These are phyloP conservation scores for Euplexia lucipara DNA, from an alignment of 2,888 invertebrate genomes.

Conservation along the genomic window DNA sequence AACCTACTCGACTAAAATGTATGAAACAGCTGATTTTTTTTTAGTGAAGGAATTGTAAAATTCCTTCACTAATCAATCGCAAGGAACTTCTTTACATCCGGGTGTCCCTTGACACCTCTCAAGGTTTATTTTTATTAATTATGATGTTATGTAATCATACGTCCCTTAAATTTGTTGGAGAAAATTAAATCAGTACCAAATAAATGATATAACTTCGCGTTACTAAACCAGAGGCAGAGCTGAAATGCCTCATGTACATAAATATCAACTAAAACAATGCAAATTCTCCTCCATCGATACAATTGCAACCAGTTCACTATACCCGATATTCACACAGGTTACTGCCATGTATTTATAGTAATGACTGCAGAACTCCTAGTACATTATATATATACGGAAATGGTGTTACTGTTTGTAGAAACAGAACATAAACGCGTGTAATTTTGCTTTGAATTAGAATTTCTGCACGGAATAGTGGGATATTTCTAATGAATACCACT, in stretches of 20 bases:
- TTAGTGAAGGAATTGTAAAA: no score
- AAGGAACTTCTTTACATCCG: no score
- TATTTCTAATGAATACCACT: slow-evolving; percentile 2
- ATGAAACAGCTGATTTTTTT: no score
- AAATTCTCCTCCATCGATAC: not conserved
- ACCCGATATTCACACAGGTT: not conserved
- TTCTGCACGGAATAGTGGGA: slow-evolving; percentile 12
- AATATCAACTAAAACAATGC: not conserved
- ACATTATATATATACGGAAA: slow-evolving; percentile 3
- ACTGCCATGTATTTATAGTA: slow-evolving; percentile 12
- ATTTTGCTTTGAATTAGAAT: slow-evolving; percentile 15
- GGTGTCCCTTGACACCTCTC: no score
- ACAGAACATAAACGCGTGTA: slow-evolving; percentile 12
- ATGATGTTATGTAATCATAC: no score
- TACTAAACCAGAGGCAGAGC: not conserved
- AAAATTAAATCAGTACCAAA: no score
- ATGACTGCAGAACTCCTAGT: slow-evolving; percentile 12
- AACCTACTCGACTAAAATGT: no score
- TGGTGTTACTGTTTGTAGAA: not conserved
- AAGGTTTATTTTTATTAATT: no score
- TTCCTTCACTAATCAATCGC: no score
- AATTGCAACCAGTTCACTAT: not conserved
- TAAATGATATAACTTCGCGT: not conserved
- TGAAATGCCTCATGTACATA: not conserved
- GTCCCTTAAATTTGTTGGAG: not conserved